Base-by-base conservation (phyloP, 2,888 invertebrate genomes). In the Andrena marginata region DNA sequence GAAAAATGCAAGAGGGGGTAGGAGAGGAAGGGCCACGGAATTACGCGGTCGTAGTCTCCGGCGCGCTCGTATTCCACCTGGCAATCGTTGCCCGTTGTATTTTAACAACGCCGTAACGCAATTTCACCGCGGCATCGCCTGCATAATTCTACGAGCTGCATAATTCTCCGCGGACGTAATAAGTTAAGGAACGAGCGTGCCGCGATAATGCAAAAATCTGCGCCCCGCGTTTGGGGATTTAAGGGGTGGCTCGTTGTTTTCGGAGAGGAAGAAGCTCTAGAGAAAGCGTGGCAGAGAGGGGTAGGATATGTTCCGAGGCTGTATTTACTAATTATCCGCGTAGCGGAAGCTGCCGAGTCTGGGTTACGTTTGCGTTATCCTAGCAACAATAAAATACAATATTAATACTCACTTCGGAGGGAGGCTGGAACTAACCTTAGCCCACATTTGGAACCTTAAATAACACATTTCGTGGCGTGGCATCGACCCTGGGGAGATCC, bases 81-180 rank as follows among this genome's bases (percentile, higher is more conserved):
- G 59, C 59, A 65, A 60, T 49, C 29, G 26, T 67, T 29, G 23
- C 51, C 60, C 49, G 42, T 42, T 42, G 42, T 42, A 42, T 42
- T 42, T 42, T 49, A 64, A 79, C 72, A 49, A 62, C 56, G 72
- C 72, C 56, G 54, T 49, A 29, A 35, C 67, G 29, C 29, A 80
- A 60, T 80, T 79, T 62, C 54, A 13, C 72, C 31, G 33, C 3
- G 33, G 56, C 23, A 63, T 68, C 23, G 54, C 16, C 26, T 7
- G 54, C 16, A 26, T 69, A 63, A 79, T 56, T 69, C 48, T 26
- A n/a, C 56, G 20, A 1, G 35, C 65, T 48, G 16, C 74, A 31
- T 59, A 67, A 56, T 67, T 48, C 23, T 8, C 3, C 60, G 33
- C 33, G 29, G 49, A 3, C 48, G 31, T 42, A 33, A 20, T 64